Percentiles rank a stretch among this genome's conserved stretches.
These are phyloP conservation scores for Rambutsinella grinnellia DNA, from an alignment of 2,888 invertebrate genomes.

Conservation along the genomic window DNA sequence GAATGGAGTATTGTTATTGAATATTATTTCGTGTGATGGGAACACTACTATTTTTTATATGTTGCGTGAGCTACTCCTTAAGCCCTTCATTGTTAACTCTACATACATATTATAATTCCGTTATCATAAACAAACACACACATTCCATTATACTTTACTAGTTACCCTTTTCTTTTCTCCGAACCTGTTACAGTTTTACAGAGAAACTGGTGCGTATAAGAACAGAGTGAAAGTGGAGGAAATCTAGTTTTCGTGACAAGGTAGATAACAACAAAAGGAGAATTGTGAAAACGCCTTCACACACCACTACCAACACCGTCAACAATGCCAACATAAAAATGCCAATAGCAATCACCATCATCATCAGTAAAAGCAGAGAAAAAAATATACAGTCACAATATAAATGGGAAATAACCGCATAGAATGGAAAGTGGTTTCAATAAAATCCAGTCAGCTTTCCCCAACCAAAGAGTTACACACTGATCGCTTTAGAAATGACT, in stretches of 20 bases:
- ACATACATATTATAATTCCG: constrained; percentile 10
- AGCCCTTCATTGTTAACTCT: neutral
- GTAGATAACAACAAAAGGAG: constrained; percentile 22
- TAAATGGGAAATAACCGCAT: neutral
- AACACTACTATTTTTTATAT: too few species aligned
- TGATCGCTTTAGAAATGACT: constrained; percentile 33
- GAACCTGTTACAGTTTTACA: neutral
- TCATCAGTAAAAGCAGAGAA: neutral
- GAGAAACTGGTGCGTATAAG: too few species aligned
- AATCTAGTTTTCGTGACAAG: constrained; percentile 29
- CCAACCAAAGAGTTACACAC: neutral
- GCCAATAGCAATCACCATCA: neutral
- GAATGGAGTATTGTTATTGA: neutral
- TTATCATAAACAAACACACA: constrained; percentile 38
- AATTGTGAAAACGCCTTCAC: constrained; percentile 26
- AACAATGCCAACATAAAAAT: neutral
- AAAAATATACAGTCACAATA: constrained; percentile 9
- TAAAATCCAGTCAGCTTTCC: neutral
- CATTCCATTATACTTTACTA: constrained; percentile 9
- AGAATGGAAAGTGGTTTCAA: constrained; percentile 1
- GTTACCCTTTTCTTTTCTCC: constrained; percentile 11
- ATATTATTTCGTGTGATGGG: neutral
- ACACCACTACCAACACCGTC: neutral
- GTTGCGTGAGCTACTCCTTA: neutral
- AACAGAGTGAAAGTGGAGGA: too few species aligned